Conservation (phyloP, 2,113 vertebrate species). For the Origma solitaria region DNA sequence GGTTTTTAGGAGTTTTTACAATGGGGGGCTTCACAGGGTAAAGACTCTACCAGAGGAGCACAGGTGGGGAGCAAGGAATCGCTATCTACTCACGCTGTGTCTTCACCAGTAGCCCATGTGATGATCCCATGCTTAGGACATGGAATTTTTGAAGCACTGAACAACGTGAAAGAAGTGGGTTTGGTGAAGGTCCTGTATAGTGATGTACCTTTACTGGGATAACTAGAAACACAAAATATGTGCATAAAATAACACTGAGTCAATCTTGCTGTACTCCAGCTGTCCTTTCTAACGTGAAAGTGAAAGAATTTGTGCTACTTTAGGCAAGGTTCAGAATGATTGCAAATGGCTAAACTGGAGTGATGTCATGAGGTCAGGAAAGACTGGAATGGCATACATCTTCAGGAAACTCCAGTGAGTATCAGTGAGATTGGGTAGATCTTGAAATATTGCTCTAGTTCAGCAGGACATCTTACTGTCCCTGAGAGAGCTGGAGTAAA, state of each 20-base stretch:
- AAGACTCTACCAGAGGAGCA: background rate
- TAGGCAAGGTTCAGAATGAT: background rate
- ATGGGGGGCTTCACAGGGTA: background rate
- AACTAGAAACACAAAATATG: background rate
- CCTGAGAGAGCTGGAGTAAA: background rate
- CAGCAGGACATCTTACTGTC: background rate
- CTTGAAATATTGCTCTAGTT: background rate
- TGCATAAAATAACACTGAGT: background rate
- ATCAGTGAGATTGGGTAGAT: background rate
- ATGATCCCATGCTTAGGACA: rapidly evolving
- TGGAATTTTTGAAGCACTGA: background rate
- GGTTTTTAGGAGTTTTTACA: background rate
- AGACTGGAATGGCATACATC: background rate
- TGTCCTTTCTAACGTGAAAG: background rate
- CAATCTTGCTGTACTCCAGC: rapidly evolving
- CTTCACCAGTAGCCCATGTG: rapidly evolving
- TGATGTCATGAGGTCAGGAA: background rate
- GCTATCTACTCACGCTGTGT: rapidly evolving
- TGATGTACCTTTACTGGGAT: background rate
- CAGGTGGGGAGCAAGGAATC: background rate
- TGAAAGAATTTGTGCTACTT: background rate
- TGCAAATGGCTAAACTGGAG: background rate
- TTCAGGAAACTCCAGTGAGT: background rate
- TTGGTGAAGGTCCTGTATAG: background rate
- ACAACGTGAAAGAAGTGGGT: background rate